Evolutionary conservation across 2,113 vertebrate genomes (phyloP).

Genomic region (Elgaria multicarinata): DNA sequence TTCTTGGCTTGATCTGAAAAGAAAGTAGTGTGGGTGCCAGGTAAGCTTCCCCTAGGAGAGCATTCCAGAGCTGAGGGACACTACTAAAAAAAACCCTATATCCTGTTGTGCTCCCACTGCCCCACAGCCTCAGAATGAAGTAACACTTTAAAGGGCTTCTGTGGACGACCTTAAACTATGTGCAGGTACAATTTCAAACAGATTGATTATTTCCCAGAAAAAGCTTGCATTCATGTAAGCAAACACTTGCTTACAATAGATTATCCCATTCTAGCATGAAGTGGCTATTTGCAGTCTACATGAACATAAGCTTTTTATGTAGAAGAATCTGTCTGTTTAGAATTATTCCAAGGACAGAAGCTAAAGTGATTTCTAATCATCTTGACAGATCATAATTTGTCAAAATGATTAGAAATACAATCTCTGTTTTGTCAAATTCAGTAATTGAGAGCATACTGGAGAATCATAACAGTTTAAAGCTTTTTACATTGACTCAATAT

Average conservation of each 20-base stretch:
- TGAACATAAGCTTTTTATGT: slow-evolving; percentile 29
- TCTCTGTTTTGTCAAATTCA: slow-evolving; percentile 41
- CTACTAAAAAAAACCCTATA: no score
- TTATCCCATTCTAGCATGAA: slow-evolving; percentile 41
- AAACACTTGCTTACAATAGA: background rate
- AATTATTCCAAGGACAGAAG: background rate
- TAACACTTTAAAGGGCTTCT: no score
- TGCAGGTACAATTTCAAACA: no score
- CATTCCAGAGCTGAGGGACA: no score
- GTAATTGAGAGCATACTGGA: slow-evolving; percentile 25
- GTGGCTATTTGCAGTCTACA: slow-evolving; percentile 28
- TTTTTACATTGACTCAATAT: slow-evolving; percentile 55
- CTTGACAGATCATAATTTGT: slow-evolving; percentile 14
- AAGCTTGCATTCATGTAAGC: no score
- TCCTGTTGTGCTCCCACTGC: no score
- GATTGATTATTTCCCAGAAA: no score
- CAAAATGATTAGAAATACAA: slow-evolving; percentile 32
- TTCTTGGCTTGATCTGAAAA: no score
- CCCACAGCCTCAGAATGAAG: no score
- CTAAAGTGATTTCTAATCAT: slow-evolving; percentile 32
- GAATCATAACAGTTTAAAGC: slow-evolving; percentile 47
- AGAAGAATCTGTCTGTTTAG: slow-evolving; percentile 39
- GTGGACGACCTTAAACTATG: no score
- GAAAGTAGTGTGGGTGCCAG: no score
- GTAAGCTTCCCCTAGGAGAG: no score